Conservation (phyloP, 2,797 vertebrate genomes). For the Sebastes vulpes region DNA sequence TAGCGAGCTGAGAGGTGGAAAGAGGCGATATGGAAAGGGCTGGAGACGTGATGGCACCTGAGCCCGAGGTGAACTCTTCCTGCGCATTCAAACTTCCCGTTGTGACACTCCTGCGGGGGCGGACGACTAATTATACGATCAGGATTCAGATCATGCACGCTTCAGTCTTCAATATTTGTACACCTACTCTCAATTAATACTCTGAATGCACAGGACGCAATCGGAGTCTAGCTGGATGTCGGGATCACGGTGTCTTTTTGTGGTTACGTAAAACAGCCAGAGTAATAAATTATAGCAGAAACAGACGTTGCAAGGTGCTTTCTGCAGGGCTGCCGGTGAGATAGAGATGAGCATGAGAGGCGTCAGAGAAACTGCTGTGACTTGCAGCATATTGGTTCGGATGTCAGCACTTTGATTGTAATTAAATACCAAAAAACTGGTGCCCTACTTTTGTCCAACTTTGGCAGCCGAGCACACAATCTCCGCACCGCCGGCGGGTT, state of each 20-base stretch:
- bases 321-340: not conserved
- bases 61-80: conserved; percentile 51
- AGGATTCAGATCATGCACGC: conserved; percentile 3
- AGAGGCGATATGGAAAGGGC: not conserved
- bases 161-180: conserved; percentile 4
- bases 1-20: conserved; percentile 26
- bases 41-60: conserved; percentile 42
- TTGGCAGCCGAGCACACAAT: conserved; percentile 43
- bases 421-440: conserved; percentile 58
- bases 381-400: conserved; percentile 44
- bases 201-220: not conserved
- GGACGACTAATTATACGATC: not conserved
- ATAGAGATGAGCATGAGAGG: not conserved
- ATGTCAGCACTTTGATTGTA: conserved; percentile 70
- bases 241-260: not conserved
- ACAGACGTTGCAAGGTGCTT: conserved; percentile 16
- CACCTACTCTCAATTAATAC: not conserved
- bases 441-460: conserved; percentile 51
- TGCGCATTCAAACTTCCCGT: not conserved
- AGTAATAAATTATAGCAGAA: conserved; percentile 30
- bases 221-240: not conserved
- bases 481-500: not conserved
- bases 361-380: conserved; percentile 50
- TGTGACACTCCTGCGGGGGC: conserved; percentile 12
- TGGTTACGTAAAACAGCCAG: conserved; percentile 7